Conservation (phyloP, 1,140 invertebrate genomes). For the Zaprionus gabonicus region DNA sequence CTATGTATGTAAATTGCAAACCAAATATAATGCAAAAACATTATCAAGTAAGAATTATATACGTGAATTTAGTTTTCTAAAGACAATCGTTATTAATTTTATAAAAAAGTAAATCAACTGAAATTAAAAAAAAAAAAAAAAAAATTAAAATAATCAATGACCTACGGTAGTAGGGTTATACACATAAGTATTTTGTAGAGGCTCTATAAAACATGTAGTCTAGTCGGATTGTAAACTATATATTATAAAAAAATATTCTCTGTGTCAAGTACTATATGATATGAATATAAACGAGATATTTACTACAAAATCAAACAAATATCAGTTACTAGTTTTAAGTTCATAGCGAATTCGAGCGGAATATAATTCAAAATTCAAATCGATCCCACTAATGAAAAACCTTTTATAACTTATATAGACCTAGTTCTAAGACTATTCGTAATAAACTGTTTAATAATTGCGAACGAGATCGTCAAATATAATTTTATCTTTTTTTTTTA, state of each 20-base stretch:
- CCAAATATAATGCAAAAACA: slow-evolving; percentile 36
- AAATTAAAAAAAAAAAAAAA: not conserved
- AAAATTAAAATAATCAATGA: slow-evolving; percentile 24
- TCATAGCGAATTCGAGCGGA: slow-evolving; percentile 47
- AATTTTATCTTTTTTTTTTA: not conserved
- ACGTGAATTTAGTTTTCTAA: slow-evolving; percentile 82
- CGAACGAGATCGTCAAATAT: not conserved
- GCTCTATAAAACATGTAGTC: slow-evolving; percentile 37
- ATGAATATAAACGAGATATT: slow-evolving; percentile 19
- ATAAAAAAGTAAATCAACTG: slow-evolving; percentile 23
- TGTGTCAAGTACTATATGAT: slow-evolving; percentile 55
- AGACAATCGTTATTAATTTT: slow-evolving; percentile 81
- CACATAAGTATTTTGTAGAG: slow-evolving; percentile 57
- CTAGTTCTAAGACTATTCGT: slow-evolving; percentile 49
- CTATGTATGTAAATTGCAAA: slow-evolving; percentile 33
- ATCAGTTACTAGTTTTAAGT: slow-evolving; percentile 58
- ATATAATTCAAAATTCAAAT: slow-evolving; percentile 57
- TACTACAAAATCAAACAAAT: slow-evolving; percentile 53
- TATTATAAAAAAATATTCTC: slow-evolving; percentile 23
- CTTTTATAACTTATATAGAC: slow-evolving; percentile 61
- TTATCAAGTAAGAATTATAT: slow-evolving; percentile 62
- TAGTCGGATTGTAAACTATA: slow-evolving; percentile 62
- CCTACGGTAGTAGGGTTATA: slow-evolving; percentile 38
- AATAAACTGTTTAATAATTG: slow-evolving; percentile 20
- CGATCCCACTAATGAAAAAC: slow-evolving; percentile 45